phyloP scores from a whole-genome alignment of 2,888 invertebrate species.

The Brachynemurus nebulosus region DNA sequence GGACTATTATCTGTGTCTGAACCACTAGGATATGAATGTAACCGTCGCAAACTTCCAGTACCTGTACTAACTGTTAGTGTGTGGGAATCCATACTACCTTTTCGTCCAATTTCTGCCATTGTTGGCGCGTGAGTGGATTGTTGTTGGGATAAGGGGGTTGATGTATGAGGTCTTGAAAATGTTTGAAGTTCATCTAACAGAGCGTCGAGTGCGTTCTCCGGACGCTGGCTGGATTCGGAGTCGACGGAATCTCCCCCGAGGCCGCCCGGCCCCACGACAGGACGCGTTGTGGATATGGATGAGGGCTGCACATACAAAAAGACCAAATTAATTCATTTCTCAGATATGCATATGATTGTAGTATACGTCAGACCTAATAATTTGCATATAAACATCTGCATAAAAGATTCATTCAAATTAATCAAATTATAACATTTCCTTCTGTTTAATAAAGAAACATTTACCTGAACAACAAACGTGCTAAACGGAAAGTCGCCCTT shows the following conservation, averaged over 20 bases:
- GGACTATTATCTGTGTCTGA: conserved; percentile 69
- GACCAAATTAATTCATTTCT: conserved; percentile 1
- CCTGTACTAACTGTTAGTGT: conserved; percentile 28
- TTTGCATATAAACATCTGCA: too few species aligned
- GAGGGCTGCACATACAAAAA: conserved; percentile 33
- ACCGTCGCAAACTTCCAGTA: conserved; percentile 49
- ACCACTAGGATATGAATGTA: conserved; percentile 77
- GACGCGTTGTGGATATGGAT: conserved; percentile 39
- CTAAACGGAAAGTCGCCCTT: conserved; percentile 3
- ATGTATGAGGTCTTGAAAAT: conserved; percentile 55
- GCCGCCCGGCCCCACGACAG: conserved; percentile 45
- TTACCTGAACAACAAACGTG: conserved; percentile 1
- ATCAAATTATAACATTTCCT: too few species aligned
- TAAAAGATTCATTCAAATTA: too few species aligned
- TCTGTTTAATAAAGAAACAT: not conserved
- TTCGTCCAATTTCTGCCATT: conserved; percentile 38
- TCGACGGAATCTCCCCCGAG: conserved; percentile 41
- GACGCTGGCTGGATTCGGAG: conserved; percentile 45
- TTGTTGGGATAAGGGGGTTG: conserved; percentile 13
- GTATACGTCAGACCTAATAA: too few species aligned
- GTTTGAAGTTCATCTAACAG: conserved; percentile 87
- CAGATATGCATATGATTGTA: too few species aligned
- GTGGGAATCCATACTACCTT: conserved; percentile 40
- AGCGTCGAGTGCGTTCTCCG: conserved; percentile 96
- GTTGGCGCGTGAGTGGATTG: conserved; percentile 29